These are phyloP conservation scores for Xestoiulus laeticollis DNA, from an alignment of 2,888 invertebrate genomes.

Conservation along the genomic window DNA sequence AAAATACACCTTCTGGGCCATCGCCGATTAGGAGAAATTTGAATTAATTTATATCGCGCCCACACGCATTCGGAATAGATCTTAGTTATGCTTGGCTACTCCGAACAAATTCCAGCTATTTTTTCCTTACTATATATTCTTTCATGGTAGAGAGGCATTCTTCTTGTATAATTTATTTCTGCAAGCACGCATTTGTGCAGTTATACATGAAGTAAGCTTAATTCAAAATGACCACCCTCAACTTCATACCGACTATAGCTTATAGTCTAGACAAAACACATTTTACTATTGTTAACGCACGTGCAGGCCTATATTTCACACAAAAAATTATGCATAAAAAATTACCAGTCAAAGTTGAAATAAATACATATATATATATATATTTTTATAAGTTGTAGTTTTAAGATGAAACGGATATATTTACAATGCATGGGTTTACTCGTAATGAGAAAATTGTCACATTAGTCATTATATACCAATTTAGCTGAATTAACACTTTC, in stretches of 20 bases:
- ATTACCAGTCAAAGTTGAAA: neutral
- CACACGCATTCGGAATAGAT: neutral
- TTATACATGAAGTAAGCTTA: neutral
- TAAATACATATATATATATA: neutral
- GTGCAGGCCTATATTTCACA: neutral
- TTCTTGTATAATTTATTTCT: neutral
- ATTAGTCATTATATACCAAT: no score
- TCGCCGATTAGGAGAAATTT: neutral
- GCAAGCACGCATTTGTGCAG: neutral
- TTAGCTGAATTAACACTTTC: no score
- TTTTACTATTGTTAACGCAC: neutral
- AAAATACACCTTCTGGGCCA: neutral
- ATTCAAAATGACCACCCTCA: slow-evolving; percentile 18
- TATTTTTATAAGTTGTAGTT: no score
- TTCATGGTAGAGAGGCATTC: neutral
- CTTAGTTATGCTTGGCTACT: neutral
- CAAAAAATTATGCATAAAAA: neutral
- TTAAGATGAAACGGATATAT: no score
- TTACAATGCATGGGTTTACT: no score
- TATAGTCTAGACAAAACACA: neutral
- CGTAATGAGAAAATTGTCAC: no score
- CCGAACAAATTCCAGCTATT: neutral
- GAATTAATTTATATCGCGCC: neutral
- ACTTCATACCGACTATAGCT: neutral
- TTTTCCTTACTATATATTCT: neutral